Conservation (phyloP, 2,888 invertebrate species). For the Eulithis testata region DNA sequence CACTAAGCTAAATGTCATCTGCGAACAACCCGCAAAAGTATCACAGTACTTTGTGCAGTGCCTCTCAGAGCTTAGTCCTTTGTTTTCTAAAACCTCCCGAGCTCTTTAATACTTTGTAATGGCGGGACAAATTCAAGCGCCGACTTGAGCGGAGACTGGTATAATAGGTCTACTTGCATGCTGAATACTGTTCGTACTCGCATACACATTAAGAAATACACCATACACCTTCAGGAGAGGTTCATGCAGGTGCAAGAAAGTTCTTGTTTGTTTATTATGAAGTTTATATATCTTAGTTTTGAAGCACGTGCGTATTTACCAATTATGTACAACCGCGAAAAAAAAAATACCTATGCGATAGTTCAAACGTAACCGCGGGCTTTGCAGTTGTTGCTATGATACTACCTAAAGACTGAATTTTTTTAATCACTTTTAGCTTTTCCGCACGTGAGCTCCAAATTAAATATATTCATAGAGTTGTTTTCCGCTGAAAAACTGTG, state of each 20-base stretch:
- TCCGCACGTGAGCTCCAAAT: too few species aligned
- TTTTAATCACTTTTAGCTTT: too few species aligned
- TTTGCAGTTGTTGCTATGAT: too few species aligned
- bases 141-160: constrained; percentile 24
- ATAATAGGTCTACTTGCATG: constrained; percentile 24
- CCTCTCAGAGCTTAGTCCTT: constrained; percentile 72
- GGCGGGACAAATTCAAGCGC: constrained; percentile 63
- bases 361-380: too few species aligned
- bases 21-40: constrained; percentile 66
- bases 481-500: too few species aligned
- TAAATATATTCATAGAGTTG: too few species aligned
- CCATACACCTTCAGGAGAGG: neutral
- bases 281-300: too few species aligned
- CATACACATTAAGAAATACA: neutral
- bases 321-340: too few species aligned
- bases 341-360: too few species aligned
- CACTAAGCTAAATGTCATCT: constrained; percentile 71
- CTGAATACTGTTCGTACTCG: constrained; percentile 14
- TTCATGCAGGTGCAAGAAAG: neutral
- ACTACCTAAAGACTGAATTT: too few species aligned
- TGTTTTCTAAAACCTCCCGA: constrained; percentile 71
- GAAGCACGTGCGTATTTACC: too few species aligned
- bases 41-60: constrained; percentile 71
- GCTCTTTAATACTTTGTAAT: constrained; percentile 76
- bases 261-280: neutral